Conservation (phyloP, 2,888 invertebrate genomes). For the Epinotia nisella region DNA sequence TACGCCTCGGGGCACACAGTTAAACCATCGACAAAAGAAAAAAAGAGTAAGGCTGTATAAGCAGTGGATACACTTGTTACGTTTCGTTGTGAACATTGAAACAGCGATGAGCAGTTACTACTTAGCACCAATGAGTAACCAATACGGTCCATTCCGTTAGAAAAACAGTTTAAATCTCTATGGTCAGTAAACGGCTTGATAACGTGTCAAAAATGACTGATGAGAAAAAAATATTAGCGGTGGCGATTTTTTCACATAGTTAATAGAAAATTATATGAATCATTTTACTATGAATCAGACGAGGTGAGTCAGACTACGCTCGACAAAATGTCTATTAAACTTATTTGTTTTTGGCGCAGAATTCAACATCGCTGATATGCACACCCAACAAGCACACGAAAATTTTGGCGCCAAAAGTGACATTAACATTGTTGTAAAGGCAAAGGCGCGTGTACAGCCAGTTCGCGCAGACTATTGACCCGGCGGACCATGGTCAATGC, state of each 20-base stretch:
- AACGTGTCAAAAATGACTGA: constrained; percentile 10
- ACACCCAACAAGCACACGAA: not conserved
- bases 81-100: constrained; percentile 24
- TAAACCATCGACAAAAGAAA: constrained; percentile 62
- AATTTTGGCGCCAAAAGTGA: constrained; percentile 13
- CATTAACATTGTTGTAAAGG: constrained; percentile 16
- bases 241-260: not conserved
- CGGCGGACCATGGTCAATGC: constrained; percentile 53
- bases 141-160: constrained; percentile 42
- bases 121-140: constrained; percentile 44
- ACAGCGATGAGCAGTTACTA: constrained; percentile 44
- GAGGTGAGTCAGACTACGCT: not conserved
- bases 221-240: not conserved
- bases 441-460: constrained; percentile 36
- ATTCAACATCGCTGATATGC: not conserved
- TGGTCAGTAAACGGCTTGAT: constrained; percentile 10
- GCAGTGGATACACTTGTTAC: constrained; percentile 34
- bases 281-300: not conserved
- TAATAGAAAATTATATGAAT: not conserved
- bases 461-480: constrained; percentile 40
- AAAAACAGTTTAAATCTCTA: constrained; percentile 33
- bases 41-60: constrained; percentile 42
- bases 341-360: not conserved
- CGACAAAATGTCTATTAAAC: not conserved
- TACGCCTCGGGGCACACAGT: constrained; percentile 68